These are phyloP conservation scores for Crepidodera aurea DNA, from an alignment of 2,888 invertebrate species.

Conservation along the genomic window DNA sequence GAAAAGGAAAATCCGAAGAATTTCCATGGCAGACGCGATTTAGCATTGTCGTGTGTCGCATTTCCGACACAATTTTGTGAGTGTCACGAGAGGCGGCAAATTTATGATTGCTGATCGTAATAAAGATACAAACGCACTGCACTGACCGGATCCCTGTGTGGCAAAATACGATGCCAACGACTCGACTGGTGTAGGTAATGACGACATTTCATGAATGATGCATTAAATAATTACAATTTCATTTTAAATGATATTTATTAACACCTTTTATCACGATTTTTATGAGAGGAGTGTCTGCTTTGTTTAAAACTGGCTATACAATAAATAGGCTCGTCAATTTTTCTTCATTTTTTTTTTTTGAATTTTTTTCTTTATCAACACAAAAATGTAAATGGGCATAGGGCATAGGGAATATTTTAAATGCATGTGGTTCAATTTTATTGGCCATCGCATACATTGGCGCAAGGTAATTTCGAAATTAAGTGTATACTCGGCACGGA, in stretches of 20 bases:
- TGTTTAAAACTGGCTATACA: neutral
- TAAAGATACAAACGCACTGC: conserved; percentile 21
- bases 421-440: too few relatives aligned
- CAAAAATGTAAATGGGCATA: too few relatives aligned
- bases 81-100: conserved; percentile 28
- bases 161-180: conserved; percentile 26
- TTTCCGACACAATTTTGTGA: conserved; percentile 22
- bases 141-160: conserved; percentile 6
- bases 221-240: neutral
- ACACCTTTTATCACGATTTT: neutral
- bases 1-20: conserved; percentile 3
- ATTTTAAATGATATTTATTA: neutral
- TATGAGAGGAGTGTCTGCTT: neutral
- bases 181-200: neutral
- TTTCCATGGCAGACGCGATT: conserved; percentile 11
- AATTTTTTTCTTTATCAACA: too few relatives aligned
- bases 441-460: too few relatives aligned
- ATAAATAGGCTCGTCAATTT: too few relatives aligned
- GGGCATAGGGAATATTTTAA: too few relatives aligned
- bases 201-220: neutral
- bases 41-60: conserved; percentile 19
- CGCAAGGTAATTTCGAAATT: too few relatives aligned
- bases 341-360: too few relatives aligned
- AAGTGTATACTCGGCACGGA: too few relatives aligned
- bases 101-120: conserved; percentile 18